phyloP scores from a whole-genome alignment of 2,113 vertebrate species.

The Accipiter cooperii region DNA sequence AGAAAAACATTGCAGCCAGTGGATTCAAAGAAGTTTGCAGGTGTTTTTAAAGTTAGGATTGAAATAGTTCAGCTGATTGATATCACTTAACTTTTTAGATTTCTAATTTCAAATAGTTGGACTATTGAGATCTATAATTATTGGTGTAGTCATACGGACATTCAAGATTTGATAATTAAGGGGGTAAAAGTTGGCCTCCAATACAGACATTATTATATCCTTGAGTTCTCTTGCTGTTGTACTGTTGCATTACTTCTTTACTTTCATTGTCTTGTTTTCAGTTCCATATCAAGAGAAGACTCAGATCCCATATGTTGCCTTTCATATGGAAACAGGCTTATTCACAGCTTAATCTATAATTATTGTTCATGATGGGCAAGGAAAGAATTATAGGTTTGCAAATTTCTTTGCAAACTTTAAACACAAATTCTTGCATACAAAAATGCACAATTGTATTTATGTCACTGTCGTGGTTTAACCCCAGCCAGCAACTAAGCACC shows the following conservation, averaged over 20 bases:
- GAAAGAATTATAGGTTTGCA: background rate
- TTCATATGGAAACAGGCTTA: background rate
- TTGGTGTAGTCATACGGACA: background rate
- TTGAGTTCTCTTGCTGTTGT: background rate
- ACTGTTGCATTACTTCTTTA: background rate
- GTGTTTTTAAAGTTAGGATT: background rate
- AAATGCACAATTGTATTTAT: too few species aligned
- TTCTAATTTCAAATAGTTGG: background rate
- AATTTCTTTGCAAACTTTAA: background rate
- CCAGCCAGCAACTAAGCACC: too few species aligned
- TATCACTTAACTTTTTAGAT: background rate
- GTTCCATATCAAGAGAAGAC: background rate
- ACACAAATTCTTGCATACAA: too few species aligned
- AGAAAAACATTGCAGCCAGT: background rate
- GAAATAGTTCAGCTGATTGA: background rate
- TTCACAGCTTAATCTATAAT: background rate
- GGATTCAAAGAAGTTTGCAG: background rate
- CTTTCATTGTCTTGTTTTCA: background rate
- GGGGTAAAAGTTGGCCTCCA: background rate
- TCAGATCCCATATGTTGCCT: rapidly evolving
- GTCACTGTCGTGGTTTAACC: too few species aligned
- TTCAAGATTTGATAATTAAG: background rate
- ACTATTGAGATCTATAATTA: background rate
- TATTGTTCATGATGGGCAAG: background rate
- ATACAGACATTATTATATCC: background rate